These are phyloP conservation scores for Hoplostethus atlanticus DNA, from an alignment of 2,797 vertebrate genomes.

Conservation along the genomic window DNA sequence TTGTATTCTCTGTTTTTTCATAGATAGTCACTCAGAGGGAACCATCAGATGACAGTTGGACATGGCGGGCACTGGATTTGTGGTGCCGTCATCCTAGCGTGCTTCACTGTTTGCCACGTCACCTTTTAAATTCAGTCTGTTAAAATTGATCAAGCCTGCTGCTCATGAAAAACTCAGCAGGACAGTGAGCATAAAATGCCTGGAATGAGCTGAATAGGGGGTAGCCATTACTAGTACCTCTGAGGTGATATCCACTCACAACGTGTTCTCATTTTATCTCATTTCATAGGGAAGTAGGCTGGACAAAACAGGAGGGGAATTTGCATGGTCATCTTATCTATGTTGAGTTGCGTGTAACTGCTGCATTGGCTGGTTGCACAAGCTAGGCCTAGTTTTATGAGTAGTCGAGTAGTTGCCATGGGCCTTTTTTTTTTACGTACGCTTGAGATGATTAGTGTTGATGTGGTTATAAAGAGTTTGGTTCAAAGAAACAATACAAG, in stretches of 20 bases:
- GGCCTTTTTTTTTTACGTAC: neutral
- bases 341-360: slow-evolving; percentile 14
- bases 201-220: neutral
- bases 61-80: slow-evolving; percentile 26
- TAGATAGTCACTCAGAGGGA: neutral
- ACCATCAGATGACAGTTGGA: neutral
- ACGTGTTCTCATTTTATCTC: slow-evolving; percentile 27
- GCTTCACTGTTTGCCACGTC: slow-evolving; percentile 22
- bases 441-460: neutral
- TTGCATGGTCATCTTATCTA: slow-evolving; percentile 47
- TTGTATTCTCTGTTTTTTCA: neutral
- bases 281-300: slow-evolving; percentile 27
- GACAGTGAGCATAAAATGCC: neutral
- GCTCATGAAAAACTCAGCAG: neutral
- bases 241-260: neutral
- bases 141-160: no score
- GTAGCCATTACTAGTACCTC: neutral
- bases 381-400: neutral
- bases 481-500: neutral
- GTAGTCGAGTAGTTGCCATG: neutral
- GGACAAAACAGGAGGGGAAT: slow-evolving; percentile 40
- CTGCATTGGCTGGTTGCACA: neutral
- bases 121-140: neutral
- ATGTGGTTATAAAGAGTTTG: neutral
- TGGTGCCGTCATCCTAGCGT: slow-evolving; percentile 26